Evolutionary conservation across 2,113 vertebrate species (phyloP), one percentile per base, ranked within the genome.

Genomic region (Archilochus colubris): DNA sequence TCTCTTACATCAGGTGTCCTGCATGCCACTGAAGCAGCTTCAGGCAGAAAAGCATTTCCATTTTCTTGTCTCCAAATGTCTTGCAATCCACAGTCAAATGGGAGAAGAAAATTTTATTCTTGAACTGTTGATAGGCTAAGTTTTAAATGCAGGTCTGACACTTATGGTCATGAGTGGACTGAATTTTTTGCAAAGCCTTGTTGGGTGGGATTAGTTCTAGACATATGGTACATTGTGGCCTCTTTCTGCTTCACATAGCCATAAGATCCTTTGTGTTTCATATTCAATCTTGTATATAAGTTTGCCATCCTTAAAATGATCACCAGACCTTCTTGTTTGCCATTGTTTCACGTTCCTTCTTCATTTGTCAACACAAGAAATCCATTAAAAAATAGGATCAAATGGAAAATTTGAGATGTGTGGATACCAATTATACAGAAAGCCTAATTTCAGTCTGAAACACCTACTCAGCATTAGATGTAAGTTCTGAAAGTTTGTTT

Each of bases 1-100:
- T 44, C 27, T 40, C 57, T 74, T 2, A 0, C 48, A 55, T 25
- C 55, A 55, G 31, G 12, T 1, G 0, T 10, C 7, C 19, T 38
- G 22, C 2, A 1, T 0, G 1, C 48, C 0, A 0, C 63, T 31
- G 17, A 44, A 24, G 50, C 48, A 75, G 69, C 74, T 86, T 55
- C 69, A 67, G 46, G 36, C 21, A 59, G 51, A 53, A 75, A 66
- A 36, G 4, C 6, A 3, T 48, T 91, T 40, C 69, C 40, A 28
- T 87, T 92, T 86, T n/a, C 57, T 63, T 48, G 12, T 36, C 44
- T 61, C 10, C 23, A 63, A 27, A 20, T 12, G 21, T 51, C 63
- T 50, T 90, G 61, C 63, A 83, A 51, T 30, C 48, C 43, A 19
- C 25, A 67, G 33, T 18, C 48, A 78, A 70, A 68, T 10, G 17